A percentile compares a stretch with the other conserved stretches of the same genome.
These are phyloP conservation scores for Plectrocnemia conspersa DNA, from an alignment of 1,140 invertebrate species.

Conservation along the genomic window DNA sequence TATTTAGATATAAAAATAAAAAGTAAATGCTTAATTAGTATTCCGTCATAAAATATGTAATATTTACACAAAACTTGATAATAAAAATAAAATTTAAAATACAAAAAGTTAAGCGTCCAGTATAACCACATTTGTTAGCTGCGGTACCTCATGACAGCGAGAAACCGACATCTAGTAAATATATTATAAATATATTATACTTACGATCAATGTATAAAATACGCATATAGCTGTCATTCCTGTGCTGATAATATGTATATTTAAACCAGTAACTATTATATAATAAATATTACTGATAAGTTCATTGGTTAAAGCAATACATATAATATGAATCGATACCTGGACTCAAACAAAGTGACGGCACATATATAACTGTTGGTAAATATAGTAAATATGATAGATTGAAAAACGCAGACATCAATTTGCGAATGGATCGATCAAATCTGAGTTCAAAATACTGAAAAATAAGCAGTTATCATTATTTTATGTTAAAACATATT, in stretches of 20 bases:
- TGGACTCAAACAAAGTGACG: slow-evolving; percentile 10
- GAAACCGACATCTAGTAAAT: too few relatives aligned
- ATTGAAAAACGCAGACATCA: slow-evolving; percentile 56
- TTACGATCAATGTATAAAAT: slow-evolving; percentile 78
- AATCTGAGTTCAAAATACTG: slow-evolving; percentile 74
- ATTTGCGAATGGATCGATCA: slow-evolving; percentile 56
- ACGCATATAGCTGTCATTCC: slow-evolving; percentile 76
- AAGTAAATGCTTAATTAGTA: too few relatives aligned
- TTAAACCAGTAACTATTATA: slow-evolving; percentile 73
- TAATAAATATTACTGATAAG: slow-evolving; percentile 31
- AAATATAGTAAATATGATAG: slow-evolving; percentile 13
- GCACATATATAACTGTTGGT: slow-evolving; percentile 7
- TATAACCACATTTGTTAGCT: too few relatives aligned
- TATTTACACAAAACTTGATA: slow-evolving; percentile 3
- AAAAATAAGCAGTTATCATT: too few relatives aligned
- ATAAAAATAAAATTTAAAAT: not conserved
- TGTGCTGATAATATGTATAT: slow-evolving; percentile 65
- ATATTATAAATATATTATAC: slow-evolving; percentile 34
- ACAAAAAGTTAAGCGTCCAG: too few relatives aligned
- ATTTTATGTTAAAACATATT: too few relatives aligned
- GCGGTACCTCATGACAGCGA: too few relatives aligned
- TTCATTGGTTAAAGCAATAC: slow-evolving; percentile 14
- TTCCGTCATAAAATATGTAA: slow-evolving; percentile 4
- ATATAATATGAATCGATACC: not conserved
- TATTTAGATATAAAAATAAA: too few relatives aligned